phyloP scores from a whole-genome alignment of 2,888 invertebrate species.

The Oxyteleia sp. region DNA sequence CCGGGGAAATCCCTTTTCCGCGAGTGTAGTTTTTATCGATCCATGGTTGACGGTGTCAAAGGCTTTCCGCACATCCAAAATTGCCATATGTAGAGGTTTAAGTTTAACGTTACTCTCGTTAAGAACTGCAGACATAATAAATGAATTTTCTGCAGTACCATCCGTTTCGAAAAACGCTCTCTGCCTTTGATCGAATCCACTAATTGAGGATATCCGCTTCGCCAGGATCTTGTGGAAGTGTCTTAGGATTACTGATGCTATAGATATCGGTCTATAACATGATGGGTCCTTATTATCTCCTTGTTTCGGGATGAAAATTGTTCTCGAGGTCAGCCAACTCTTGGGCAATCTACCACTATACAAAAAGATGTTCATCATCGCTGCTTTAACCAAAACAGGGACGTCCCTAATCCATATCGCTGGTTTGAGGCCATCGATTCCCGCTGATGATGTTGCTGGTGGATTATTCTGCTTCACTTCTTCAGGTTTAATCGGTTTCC shows the following conservation, averaged over 20 bases:
- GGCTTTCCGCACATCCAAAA: background rate
- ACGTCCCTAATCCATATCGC: background rate
- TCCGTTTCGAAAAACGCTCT: background rate
- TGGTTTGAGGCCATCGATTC: background rate
- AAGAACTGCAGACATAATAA: background rate
- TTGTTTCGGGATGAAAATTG: slow-evolving; percentile 15
- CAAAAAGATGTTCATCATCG: background rate
- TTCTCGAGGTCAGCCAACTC: background rate
- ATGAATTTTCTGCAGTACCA: background rate
- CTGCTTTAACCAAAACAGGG: background rate
- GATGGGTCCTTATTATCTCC: background rate
- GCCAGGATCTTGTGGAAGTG: slow-evolving; percentile 71
- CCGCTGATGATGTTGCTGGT: background rate
- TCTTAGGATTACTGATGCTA: slow-evolving; percentile 52
- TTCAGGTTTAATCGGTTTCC: background rate
- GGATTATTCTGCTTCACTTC: background rate
- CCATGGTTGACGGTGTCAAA: background rate
- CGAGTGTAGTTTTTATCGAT: background rate
- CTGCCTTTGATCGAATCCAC: background rate
- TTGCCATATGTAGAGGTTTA: background rate
- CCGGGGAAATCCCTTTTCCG: background rate
- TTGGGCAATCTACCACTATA: background rate
- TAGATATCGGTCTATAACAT: slow-evolving; percentile 31
- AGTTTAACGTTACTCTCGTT: background rate
- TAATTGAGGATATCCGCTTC: background rate